A percentile compares a stretch with the other conserved stretches of the same genome.
Evolutionary conservation across 2,888 invertebrate genomes (phyloP).

Genomic region (Ormyrus rosae): DNA sequence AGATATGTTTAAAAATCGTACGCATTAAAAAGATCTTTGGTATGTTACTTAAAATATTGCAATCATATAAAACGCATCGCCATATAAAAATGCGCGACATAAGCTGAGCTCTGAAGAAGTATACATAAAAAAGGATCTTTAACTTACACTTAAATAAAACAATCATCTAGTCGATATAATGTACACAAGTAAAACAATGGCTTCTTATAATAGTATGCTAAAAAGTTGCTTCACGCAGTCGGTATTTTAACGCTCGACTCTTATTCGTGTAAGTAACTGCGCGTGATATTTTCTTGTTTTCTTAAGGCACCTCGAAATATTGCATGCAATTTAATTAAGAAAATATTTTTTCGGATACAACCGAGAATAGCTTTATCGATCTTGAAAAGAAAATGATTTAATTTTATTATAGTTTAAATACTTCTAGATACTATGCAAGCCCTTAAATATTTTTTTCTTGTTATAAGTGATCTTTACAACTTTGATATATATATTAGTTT

Average conservation of each 20-base stretch:
- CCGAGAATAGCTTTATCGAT: slow-evolving; percentile 6
- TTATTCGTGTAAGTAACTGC: slow-evolving; percentile 37
- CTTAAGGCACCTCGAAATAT: slow-evolving; percentile 45
- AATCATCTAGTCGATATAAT: slow-evolving; percentile 52
- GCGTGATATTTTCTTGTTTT: slow-evolving; percentile 16
- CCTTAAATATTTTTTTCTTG: slow-evolving; percentile 22
- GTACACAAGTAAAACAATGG: slow-evolving; percentile 53
- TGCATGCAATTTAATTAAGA: slow-evolving; percentile 1
- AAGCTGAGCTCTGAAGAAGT: slow-evolving; percentile 39
- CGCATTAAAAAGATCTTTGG: slow-evolving; percentile 70
- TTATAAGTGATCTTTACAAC: slow-evolving; percentile 7
- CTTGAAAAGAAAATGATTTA: neutral
- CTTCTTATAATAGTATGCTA: slow-evolving; percentile 35
- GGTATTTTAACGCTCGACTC: slow-evolving; percentile 28
- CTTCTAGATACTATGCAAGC: slow-evolving; percentile 28
- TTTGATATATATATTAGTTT: slow-evolving; percentile 12
- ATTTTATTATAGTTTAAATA: slow-evolving; percentile 37
- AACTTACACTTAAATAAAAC: slow-evolving; percentile 55
- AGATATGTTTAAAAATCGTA: slow-evolving; percentile 42
- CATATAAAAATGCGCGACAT: slow-evolving; percentile 44
- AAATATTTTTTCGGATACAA: slow-evolving; percentile 7
- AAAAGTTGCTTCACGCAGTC: slow-evolving; percentile 42
- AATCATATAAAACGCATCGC: slow-evolving; percentile 55
- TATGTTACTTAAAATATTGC: slow-evolving; percentile 70
- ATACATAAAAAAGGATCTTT: slow-evolving; percentile 49